phyloP scores from a whole-genome alignment of 2,888 invertebrate species.

The Apodemia mormo region DNA sequence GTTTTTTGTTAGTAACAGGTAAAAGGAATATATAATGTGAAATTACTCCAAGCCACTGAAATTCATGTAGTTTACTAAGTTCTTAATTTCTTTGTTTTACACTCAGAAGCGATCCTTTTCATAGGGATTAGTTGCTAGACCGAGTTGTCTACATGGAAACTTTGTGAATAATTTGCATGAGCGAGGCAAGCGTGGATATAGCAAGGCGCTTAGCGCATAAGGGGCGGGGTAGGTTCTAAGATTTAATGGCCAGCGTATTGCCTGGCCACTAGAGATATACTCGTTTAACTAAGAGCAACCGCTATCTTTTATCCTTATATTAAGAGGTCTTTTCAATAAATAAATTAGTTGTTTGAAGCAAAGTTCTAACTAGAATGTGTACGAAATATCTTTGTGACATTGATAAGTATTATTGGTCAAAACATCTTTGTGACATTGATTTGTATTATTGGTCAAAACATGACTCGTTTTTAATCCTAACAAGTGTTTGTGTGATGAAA shows the following conservation, averaged over 20 bases:
- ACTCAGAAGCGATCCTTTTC: constrained; percentile 23
- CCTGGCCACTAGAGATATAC: constrained; percentile 27
- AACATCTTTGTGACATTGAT: too few species aligned
- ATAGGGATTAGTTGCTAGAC: constrained; percentile 56
- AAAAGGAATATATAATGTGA: constrained; percentile 13
- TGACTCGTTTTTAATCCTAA: too few species aligned
- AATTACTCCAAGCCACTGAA: constrained; percentile 16
- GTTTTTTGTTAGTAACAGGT: background rate
- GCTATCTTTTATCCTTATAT: constrained; percentile 12
- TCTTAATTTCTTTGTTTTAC: constrained; percentile 23
- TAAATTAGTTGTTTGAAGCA: background rate
- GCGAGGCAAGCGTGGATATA: constrained; percentile 39
- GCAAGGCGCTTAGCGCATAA: constrained; percentile 11
- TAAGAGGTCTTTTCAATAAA: constrained; percentile 2
- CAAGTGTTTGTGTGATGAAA: too few species aligned
- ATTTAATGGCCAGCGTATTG: constrained; percentile 27
- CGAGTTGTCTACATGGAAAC: constrained; percentile 57
- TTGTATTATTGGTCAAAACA: too few species aligned
- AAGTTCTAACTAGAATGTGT: background rate
- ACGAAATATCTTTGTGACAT: too few species aligned
- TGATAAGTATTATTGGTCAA: too few species aligned
- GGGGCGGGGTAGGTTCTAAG: constrained; percentile 25
- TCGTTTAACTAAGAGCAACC: constrained; percentile 18
- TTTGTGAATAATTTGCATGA: constrained; percentile 69
- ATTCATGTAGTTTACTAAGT: constrained; percentile 17